Evolutionary conservation across 37 sponge, comb jelly and placozoan species (phyloP).

Genomic region (Haliclona indistincta): DNA sequence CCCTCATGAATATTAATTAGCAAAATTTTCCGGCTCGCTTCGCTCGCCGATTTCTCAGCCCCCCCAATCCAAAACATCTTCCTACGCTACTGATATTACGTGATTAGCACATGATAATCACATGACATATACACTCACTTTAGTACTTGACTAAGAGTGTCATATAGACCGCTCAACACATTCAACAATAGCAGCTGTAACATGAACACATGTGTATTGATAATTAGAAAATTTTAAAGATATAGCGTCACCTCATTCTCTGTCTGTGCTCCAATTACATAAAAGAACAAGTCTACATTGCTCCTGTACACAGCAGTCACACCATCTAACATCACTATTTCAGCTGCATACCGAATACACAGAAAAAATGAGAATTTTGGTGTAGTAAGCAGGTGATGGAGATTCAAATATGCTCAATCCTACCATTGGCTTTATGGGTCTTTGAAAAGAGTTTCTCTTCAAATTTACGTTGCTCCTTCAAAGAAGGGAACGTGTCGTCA

Average conservation of each 20-base stretch:
- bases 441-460: conserved; percentile 87
- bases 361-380: neutral
- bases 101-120: too few relatives aligned
- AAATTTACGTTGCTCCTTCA: conserved; percentile 83
- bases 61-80: too few relatives aligned
- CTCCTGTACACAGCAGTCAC: conserved; percentile 83
- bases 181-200: conserved; percentile 76
- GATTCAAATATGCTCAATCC: neutral
- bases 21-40: too few relatives aligned
- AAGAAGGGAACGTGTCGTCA: conserved; percentile 62
- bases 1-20: too few relatives aligned
- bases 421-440: conserved; percentile 74
- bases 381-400: neutral
- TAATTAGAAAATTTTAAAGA: neutral
- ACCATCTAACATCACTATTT: conserved; percentile 89
- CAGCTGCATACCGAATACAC: too few relatives aligned
- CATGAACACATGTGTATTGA: neutral
- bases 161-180: conserved; percentile 85
- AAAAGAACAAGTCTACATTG: conserved; percentile 90
- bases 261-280: conserved; percentile 80
- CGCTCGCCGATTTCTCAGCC: too few relatives aligned
- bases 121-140: too few relatives aligned
- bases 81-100: too few relatives aligned
- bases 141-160: conserved; percentile 71
- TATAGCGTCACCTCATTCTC: conserved; percentile 92